Conservation (phyloP, 37 sponge, comb jelly and placozoan species). For the Geodia barretti region DNA sequence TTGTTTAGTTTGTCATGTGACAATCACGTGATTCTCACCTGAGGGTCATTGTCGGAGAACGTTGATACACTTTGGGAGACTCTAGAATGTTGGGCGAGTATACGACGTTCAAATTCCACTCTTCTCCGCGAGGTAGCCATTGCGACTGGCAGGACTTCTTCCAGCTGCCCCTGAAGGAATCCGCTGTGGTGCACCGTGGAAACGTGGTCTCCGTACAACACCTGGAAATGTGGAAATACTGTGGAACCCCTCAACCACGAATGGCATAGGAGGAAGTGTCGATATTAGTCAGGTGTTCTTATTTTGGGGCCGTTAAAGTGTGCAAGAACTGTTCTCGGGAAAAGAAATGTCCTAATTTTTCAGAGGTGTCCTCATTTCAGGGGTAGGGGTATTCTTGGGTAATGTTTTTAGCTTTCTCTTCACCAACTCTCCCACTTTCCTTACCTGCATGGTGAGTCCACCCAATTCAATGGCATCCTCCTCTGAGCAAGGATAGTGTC, state of each 20-base stretch:
- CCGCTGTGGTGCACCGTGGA: slow-evolving; percentile 17
- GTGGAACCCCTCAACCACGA: neutral
- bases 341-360: neutral
- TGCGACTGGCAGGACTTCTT: slow-evolving; percentile 34
- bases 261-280: neutral
- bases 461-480: slow-evolving; percentile 70
- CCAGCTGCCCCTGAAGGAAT: slow-evolving; percentile 48
- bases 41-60: neutral
- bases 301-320: neutral
- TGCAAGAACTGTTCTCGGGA: neutral
- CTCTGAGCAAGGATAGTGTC: slow-evolving; percentile 72
- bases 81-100: slow-evolving; percentile 40
- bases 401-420: too few species aligned
- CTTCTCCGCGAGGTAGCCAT: slow-evolving; percentile 30
- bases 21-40: slow-evolving; percentile 6
- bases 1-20: neutral
- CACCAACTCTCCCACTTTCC: too few species aligned
- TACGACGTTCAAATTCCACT: slow-evolving; percentile 33
- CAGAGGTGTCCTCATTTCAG: neutral
- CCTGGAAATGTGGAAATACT: slow-evolving; percentile 10
- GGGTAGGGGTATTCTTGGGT: too few species aligned
- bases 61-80: slow-evolving; percentile 40
- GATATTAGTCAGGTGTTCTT: neutral
- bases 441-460: slow-evolving; percentile 60
- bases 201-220: slow-evolving; percentile 55